A percentile compares a stretch with the other conserved stretches of the same genome.
phyloP scores from a whole-genome alignment of 2,113 vertebrate genomes.

The Mustelus asterias region DNA sequence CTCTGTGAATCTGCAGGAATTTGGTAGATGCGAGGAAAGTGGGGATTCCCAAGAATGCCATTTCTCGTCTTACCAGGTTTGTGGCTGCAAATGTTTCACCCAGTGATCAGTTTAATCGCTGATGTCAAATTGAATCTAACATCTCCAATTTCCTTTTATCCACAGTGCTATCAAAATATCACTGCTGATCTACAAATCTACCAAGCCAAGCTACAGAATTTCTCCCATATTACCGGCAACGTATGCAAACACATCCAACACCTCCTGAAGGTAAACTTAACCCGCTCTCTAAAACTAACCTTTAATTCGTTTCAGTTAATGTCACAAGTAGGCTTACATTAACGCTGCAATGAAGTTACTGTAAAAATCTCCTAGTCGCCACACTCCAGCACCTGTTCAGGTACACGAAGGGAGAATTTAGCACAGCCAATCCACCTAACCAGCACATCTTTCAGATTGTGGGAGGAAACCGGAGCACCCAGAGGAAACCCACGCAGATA shows the following conservation, averaged over 20 bases:
- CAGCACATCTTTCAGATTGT: too few relatives aligned
- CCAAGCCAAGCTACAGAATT: conserved; percentile 46
- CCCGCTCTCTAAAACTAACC: neutral
- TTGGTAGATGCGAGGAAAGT: neutral
- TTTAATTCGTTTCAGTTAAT: neutral
- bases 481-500: too few relatives aligned
- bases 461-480: too few relatives aligned
- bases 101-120: neutral
- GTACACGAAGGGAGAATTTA: too few relatives aligned
- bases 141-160: neutral
- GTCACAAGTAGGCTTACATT: too few relatives aligned
- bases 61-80: neutral
- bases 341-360: too few relatives aligned
- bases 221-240: conserved; percentile 22
- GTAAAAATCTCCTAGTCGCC: too few relatives aligned
- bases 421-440: too few relatives aligned
- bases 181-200: conserved; percentile 52
- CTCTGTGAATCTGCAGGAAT: neutral
- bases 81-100: neutral
- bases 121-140: neutral
- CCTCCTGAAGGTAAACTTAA: neutral
- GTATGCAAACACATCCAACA: neutral
- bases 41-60: neutral
- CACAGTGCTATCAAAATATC: conserved; percentile 54
- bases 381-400: too few relatives aligned